Base-by-base conservation (phyloP, 1,140 invertebrate species). In the Brachionus asplanchnoidis region DNA sequence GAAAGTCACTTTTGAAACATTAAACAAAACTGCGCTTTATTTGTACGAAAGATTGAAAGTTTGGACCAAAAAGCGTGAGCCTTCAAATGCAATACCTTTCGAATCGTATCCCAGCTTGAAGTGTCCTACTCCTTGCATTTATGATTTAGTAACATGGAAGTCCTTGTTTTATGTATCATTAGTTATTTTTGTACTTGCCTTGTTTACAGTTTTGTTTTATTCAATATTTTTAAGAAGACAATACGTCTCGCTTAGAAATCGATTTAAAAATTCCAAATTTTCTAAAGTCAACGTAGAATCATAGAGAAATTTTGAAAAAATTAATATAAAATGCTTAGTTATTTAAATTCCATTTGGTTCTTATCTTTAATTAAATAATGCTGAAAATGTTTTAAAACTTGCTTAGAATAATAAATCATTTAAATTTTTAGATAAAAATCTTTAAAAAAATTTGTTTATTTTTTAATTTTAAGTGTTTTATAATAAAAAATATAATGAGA, bases 191-290 rank as follows among this genome's bases (percentile, higher is more conserved):
- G 11, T 77, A 14, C 17, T 77, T 14, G 73, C 73, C 28, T 77
- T 77, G 28, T 50, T 77, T 23, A 77, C 42, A 5, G 26, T 77
- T 50, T 77, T 50, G 17, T 50, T 77, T 77, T 77, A 77, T 77
- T 77, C 73, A 50, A 46, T 77, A 50, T 77, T 77, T 28, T 50
- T 77, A 50, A 50, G 73, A 77, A 50, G 46, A 50, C 73, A 77
- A 77, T 77, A 77, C 26, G 42, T 77, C 26, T 77, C 73, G 12
- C 20, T 77, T 1, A 28, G 44, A 77, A 77, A 77, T 50, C 17
- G 73, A 77, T 26, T 50, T 26, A 50, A 77, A 46, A 77, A 77
- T 50, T 77, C 73, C 23, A 77, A 77, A 50, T 77, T 77, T 77
- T 50, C 42, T 0, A 77, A 77, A 77, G 40, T 40, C 7, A 73